phyloP scores from a whole-genome alignment of 2,888 invertebrate genomes.

The Celastrina argiolus region DNA sequence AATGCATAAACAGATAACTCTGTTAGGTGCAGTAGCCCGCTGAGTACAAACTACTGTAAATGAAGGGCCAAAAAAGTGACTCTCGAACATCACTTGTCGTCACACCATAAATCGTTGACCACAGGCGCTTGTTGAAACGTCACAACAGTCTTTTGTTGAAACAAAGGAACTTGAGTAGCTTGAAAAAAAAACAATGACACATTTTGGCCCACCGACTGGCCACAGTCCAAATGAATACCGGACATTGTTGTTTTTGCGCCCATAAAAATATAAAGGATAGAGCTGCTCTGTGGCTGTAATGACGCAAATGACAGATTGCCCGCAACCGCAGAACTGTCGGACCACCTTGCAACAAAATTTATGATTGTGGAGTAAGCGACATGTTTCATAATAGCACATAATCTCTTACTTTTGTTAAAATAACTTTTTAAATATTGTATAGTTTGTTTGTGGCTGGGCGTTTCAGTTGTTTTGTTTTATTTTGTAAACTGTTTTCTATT shows the following conservation, averaged over 20 bases:
- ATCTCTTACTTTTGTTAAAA: constrained; percentile 66
- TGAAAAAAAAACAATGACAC: constrained; percentile 43
- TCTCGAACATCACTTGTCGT: neutral
- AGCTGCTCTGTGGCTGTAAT: constrained; percentile 36
- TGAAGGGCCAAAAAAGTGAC: neutral
- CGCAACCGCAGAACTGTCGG: constrained; percentile 75
- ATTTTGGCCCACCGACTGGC: constrained; percentile 37
- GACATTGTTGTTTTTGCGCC: constrained; percentile 25
- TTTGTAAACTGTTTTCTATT: too few relatives aligned
- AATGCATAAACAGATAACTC: neutral
- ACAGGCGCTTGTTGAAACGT: constrained; percentile 31
- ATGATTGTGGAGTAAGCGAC: constrained; percentile 68
- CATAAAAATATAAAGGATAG: constrained; percentile 14
- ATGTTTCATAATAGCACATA: constrained; percentile 71
- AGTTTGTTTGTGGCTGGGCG: neutral
- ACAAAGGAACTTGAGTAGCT: constrained; percentile 52
- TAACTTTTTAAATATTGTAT: constrained; percentile 39
- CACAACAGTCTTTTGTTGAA: constrained; percentile 52
- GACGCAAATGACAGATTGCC: constrained; percentile 39
- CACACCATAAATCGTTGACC: constrained; percentile 14
- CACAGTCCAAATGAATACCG: constrained; percentile 39
- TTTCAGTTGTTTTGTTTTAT: too few relatives aligned
- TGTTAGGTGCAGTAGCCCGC: neutral
- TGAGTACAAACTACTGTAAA: neutral
- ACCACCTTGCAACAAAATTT: constrained; percentile 65